These are phyloP conservation scores for Pinctada fucata DNA, from an alignment of 2,888 invertebrate species.

Conservation along the genomic window DNA sequence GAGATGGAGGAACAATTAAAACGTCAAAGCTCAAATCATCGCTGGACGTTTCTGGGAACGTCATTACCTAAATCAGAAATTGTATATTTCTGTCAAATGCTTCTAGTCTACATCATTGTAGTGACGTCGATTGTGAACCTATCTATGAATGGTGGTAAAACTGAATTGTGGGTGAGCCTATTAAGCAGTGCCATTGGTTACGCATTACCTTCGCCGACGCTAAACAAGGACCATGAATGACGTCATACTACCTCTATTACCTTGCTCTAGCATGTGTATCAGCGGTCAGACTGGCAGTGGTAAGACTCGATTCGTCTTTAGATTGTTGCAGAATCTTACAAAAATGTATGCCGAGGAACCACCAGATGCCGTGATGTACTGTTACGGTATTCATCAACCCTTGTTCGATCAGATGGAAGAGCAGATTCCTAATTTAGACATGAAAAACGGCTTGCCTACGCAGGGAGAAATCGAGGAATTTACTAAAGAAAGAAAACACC, in stretches of 20 bases:
- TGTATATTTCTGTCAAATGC: conserved; percentile 45
- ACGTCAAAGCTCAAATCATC: neutral
- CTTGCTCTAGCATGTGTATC: conserved; percentile 44
- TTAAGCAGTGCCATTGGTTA: conserved; percentile 35
- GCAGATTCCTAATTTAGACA: conserved; percentile 27
- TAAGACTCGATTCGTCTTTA: conserved; percentile 42
- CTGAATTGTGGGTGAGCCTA: conserved; percentile 18
- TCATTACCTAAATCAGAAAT: conserved; percentile 39
- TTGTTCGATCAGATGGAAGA: conserved; percentile 44
- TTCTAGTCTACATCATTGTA: neutral
- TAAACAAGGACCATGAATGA: neutral
- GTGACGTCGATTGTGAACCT: conserved; percentile 36
- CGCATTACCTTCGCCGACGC: conserved; percentile 2
- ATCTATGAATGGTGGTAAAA: conserved; percentile 33
- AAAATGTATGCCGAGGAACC: conserved; percentile 39
- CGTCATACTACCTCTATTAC: conserved; percentile 35
- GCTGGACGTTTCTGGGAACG: conserved; percentile 39
- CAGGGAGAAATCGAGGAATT: conserved; percentile 1
- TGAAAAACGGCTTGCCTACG: conserved; percentile 4
- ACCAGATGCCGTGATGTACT: conserved; percentile 34
- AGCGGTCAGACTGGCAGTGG: conserved; percentile 41
- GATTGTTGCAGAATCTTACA: conserved; percentile 25
- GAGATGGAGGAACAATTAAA: neutral
- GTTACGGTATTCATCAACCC: conserved; percentile 47
- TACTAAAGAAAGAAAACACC: neutral